Evolutionary conservation across 2,797 vertebrate species (phyloP).

Genomic region (Peromyscus eremicus): DNA sequence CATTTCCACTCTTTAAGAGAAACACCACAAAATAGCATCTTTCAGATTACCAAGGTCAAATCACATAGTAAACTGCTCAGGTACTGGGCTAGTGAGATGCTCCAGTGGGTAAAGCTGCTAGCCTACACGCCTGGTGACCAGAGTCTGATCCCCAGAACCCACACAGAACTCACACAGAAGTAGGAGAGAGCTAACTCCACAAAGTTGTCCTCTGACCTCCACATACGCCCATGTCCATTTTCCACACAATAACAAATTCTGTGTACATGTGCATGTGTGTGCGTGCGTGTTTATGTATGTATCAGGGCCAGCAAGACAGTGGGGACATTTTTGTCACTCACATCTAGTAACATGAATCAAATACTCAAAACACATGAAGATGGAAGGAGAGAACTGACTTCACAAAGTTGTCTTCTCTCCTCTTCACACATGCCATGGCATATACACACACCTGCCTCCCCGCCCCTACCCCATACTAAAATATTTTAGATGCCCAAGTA

Average conservation of each 20-base stretch:
- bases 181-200: background rate
- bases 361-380: background rate
- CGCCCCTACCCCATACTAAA: background rate
- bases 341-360: background rate
- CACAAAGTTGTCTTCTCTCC: background rate
- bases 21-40: slow-evolving; percentile 26
- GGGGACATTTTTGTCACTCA: background rate
- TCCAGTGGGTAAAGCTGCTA: background rate
- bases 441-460: too few relatives aligned
- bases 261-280: too few relatives aligned
- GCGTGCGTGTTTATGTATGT: background rate
- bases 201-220: background rate
- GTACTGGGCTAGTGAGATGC: background rate
- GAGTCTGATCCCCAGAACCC: background rate
- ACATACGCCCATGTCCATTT: background rate
- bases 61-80: slow-evolving; percentile 6
- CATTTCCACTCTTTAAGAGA: slow-evolving; percentile 13
- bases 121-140: background rate
- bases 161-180: background rate
- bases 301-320: too few relatives aligned
- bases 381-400: background rate
- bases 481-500: background rate
- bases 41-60: slow-evolving; percentile 43
- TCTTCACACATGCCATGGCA: background rate
- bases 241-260: background rate